phyloP scores from a whole-genome alignment of 2,888 invertebrate genomes.

The Malacosoma neustria region DNA sequence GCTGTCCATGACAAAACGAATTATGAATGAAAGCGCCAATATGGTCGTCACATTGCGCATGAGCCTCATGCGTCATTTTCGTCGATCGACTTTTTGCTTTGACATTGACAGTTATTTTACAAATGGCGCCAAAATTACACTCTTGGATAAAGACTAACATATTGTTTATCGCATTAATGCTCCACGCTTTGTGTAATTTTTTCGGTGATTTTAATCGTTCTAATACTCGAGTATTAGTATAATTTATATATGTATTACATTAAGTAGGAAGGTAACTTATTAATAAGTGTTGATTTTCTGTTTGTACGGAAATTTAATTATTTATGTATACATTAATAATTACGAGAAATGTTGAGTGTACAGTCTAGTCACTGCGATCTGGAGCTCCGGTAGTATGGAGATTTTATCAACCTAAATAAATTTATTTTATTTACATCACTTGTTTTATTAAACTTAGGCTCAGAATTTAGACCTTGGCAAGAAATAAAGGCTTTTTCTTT shows the following conservation, averaged over 20 bases:
- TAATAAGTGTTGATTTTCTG: slow-evolving; percentile 70
- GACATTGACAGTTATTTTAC: slow-evolving; percentile 28
- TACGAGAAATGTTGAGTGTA: slow-evolving; percentile 69
- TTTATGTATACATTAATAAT: slow-evolving; percentile 44
- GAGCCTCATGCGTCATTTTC: slow-evolving; percentile 9
- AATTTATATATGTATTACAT: slow-evolving; percentile 64
- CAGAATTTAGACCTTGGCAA: too few species aligned
- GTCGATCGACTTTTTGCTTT: slow-evolving; percentile 11
- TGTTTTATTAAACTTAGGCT: slow-evolving; percentile 44
- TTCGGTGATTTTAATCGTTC: slow-evolving; percentile 67
- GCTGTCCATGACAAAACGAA: slow-evolving; percentile 4
- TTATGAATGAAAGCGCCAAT: neutral
- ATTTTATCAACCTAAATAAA: slow-evolving; percentile 63
- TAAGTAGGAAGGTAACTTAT: slow-evolving; percentile 69
- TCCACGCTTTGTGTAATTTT: slow-evolving; percentile 62
- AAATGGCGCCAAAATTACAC: slow-evolving; percentile 28
- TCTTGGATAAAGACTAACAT: slow-evolving; percentile 65
- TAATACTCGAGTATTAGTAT: slow-evolving; percentile 75
- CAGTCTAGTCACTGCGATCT: slow-evolving; percentile 69
- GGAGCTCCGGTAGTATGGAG: slow-evolving; percentile 58
- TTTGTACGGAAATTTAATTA: slow-evolving; percentile 64
- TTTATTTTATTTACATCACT: slow-evolving; percentile 59
- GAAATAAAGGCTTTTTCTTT: too few species aligned
- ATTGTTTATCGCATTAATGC: slow-evolving; percentile 49
- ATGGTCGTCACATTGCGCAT: slow-evolving; percentile 13